These are phyloP conservation scores for Lepidurus couesii DNA, from an alignment of 1,140 invertebrate species.

Conservation along the genomic window DNA sequence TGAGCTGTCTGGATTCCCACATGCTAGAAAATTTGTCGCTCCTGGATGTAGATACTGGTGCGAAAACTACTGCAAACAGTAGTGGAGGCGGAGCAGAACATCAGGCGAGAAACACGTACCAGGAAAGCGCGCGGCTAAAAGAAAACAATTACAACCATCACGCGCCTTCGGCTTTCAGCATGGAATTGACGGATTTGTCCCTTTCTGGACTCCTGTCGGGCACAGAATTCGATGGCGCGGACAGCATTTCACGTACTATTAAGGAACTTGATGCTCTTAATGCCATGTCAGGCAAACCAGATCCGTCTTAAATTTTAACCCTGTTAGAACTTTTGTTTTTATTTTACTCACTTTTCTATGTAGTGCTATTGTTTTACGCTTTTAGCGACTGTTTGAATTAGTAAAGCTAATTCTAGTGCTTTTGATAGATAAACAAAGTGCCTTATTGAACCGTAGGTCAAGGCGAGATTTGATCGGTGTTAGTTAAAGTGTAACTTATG, in stretches of 20 bases:
- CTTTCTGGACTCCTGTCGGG: slow-evolving; percentile 30
- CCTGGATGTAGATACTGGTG: slow-evolving; percentile 2
- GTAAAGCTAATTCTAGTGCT: not conserved
- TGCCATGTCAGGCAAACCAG: not conserved
- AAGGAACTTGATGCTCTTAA: slow-evolving; percentile 1
- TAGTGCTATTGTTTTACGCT: not conserved
- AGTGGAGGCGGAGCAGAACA: not conserved
- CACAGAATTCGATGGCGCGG: slow-evolving; percentile 28
- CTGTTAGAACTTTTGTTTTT: not conserved
- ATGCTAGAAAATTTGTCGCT: slow-evolving; percentile 29
- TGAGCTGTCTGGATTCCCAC: slow-evolving; percentile 29
- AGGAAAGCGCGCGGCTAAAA: not conserved
- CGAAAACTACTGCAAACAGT: not conserved
- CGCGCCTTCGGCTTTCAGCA: slow-evolving; percentile 18
- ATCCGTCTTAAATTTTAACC: slow-evolving; percentile 15
- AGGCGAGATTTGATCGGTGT: not conserved
- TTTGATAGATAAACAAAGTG: not conserved
- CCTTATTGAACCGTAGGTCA: not conserved
- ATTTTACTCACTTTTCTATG: not conserved
- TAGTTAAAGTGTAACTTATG: not conserved
- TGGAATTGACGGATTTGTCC: slow-evolving; percentile 29
- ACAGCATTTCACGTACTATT: slow-evolving; percentile 24
- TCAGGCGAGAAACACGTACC: not conserved
- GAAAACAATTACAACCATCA: slow-evolving; percentile 21
- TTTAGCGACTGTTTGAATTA: not conserved